Base-by-base conservation (phyloP, 1,140 invertebrate genomes). In the Apis dorsata region DNA sequence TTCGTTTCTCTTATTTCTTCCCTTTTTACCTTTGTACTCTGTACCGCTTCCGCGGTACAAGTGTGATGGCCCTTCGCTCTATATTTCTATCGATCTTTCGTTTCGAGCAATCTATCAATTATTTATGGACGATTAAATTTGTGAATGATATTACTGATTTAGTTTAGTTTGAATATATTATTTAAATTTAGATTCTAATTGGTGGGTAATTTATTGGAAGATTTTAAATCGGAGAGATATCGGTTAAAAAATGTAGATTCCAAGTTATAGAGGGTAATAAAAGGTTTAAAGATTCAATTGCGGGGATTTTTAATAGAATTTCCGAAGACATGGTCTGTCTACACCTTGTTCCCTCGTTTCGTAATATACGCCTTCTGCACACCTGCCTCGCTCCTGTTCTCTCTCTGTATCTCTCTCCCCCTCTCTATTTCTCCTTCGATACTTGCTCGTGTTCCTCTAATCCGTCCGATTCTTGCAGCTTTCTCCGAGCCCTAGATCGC, bases 331-430 rank as follows among this genome's bases (percentile, higher is more conserved):
- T n/a, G 57, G 13, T 49, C 57, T 75, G 72, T 75, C 72, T 74
- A 60, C 72, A 62, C 57, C 57, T 60, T 63, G 72, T 75, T 75
- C 70, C 34, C 51, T 72, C 70, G 70, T 72, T 72, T 72, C 51
- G 51, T 55, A 28, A 72, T n/a, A n/a, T 72, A 72, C 70, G 51
- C 70, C 71, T 73, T 3, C 57, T 34, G 71, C 55, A 59, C 71
- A 73, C 71, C 71, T 73, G 71, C 71, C 55, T 44, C 55, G 28
- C 28, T 73, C 44, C 57, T 60, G n/a, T 62, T 60, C n/a, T 11
- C 9, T 62, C 72, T 24, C 24, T 62, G 2, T 34, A 24, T 1
- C 68, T 24, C 10, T 34, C 34, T 4, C 34, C 34, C 34, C 59
- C 24, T 62, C 21, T 63, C 72, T 62, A 75, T 49, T 62, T 1